Conservation (phyloP, 1,140 invertebrate species). For the Grapholita molesta region DNA sequence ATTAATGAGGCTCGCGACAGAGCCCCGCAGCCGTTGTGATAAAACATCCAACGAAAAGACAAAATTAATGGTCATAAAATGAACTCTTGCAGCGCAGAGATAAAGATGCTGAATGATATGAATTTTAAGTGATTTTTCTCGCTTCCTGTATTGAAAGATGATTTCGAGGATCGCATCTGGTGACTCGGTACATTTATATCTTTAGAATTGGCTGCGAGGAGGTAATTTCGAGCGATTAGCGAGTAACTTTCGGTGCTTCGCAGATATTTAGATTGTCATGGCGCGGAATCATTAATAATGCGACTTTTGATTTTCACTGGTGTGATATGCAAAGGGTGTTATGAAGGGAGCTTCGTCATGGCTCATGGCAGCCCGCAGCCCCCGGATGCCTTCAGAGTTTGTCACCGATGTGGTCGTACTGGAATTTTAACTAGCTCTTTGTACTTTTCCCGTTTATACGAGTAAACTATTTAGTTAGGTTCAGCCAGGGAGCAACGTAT, state of each 20-base stretch:
- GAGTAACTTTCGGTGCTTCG: constrained; percentile 49
- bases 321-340: constrained; percentile 68
- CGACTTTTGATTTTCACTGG: constrained; percentile 75
- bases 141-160: constrained; percentile 65
- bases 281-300: constrained; percentile 71
- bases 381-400: constrained; percentile 69
- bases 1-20: constrained; percentile 77
- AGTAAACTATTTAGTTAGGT: constrained; percentile 69
- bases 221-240: constrained; percentile 52
- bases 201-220: constrained; percentile 41
- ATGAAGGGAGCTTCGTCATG: constrained; percentile 62
- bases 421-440: constrained; percentile 76
- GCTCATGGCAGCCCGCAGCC: constrained; percentile 55
- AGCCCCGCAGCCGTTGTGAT: constrained; percentile 68
- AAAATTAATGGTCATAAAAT: constrained; percentile 78
- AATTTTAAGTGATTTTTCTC: constrained; percentile 72
- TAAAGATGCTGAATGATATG: constrained; percentile 73
- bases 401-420: constrained; percentile 69
- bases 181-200: constrained; percentile 61
- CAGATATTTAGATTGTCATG: constrained; percentile 75
- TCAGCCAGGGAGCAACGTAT: constrained; percentile 53
- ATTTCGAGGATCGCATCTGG: constrained; percentile 64
- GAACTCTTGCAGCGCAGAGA: constrained; percentile 74
- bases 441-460: constrained; percentile 67
- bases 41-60: constrained; percentile 72